phyloP scores from a whole-genome alignment of 1,140 invertebrate species.

The Drosophila micromelanica region DNA sequence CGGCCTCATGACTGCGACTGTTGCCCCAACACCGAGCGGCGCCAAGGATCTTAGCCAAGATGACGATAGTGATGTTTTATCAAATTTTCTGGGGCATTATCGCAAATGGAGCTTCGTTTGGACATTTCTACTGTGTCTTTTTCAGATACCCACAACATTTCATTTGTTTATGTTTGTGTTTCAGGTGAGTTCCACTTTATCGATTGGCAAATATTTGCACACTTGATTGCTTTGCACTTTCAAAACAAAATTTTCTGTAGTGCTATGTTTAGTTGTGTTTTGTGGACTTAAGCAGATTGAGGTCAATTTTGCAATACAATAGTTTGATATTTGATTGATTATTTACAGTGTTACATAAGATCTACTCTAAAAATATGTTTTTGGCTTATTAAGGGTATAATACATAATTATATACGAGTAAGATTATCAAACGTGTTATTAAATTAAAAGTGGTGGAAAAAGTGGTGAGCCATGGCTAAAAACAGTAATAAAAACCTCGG shows the following conservation, averaged over 20 bases:
- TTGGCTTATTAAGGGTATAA: no score
- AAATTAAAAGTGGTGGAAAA: neutral
- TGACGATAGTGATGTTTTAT: constrained; percentile 86
- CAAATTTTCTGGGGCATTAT: constrained; percentile 88
- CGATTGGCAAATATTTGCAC: constrained; percentile 65
- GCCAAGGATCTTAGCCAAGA: constrained; percentile 84
- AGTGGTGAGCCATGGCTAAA: neutral
- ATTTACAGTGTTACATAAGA: constrained; percentile 8
- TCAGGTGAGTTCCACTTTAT: constrained; percentile 75
- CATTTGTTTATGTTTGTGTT: constrained; percentile 83
- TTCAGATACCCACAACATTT: constrained; percentile 84
- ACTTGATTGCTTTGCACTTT: constrained; percentile 59
- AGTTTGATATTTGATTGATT: constrained; percentile 27
- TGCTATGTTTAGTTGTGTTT: constrained; percentile 15
- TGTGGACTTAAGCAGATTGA: constrained; percentile 27
- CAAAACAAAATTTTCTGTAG: constrained; percentile 35
- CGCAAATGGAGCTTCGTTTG: constrained; percentile 90
- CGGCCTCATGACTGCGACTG: neutral
- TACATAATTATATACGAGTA: no score
- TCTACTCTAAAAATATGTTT: no score
- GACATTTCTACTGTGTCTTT: constrained; percentile 88
- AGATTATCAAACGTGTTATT: neutral
- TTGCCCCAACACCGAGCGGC: neutral
- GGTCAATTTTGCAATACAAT: constrained; percentile 16
- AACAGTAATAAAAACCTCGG: neutral